Base-by-base conservation (phyloP, 2,113 vertebrate genomes). In the Pionites leucogaster region DNA sequence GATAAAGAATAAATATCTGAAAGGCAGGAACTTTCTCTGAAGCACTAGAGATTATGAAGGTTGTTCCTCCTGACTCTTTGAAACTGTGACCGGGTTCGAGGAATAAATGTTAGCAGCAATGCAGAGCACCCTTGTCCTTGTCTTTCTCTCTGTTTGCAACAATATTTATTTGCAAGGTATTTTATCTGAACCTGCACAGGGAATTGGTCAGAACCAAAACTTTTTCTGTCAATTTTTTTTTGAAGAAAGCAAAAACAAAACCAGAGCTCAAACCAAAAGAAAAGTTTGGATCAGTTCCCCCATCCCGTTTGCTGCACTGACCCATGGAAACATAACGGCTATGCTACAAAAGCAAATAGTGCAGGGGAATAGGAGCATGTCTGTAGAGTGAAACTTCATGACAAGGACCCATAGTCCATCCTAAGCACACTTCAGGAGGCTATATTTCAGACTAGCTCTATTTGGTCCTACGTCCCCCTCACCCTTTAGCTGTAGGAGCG, bases 321-420 rank as follows among this genome's bases (percentile, higher is more conserved):
- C 18, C 41, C 49, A 17, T 2, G 23, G 64, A 75, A 41, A 70
- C 2, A 5, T 27, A 75, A 59, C 1, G 2, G 37, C 17, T 78
- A 25, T 2, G 5, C 42, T 46, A 59, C 11, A 29, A 7, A 33
- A 64, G 31, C 35, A 69, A 59, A 57, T 5, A 41, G 8, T 3
- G 6, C 27, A 49, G 31, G 24, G 80, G 80, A 92, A 55, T 4
- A 19, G n/a, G 7, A 82, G 41, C 4, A 1, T 7, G 44, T 81
- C 37, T 2, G 0, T 24, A 17, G 55, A 37, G 35, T 4, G 18
- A 80, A 67, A 70, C 29, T 23, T 13, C 10, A 1, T 1, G 1
- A 29, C 80, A n/a, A 23, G 44, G 9, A n/a, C 13, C 7, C 25
- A 11, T 15, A 84, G 12, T 27, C 42, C 23, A 11, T 31, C 23